Evolutionary conservation across 1,140 invertebrate genomes (phyloP).

Genomic region (Drosophila simulans): DNA sequence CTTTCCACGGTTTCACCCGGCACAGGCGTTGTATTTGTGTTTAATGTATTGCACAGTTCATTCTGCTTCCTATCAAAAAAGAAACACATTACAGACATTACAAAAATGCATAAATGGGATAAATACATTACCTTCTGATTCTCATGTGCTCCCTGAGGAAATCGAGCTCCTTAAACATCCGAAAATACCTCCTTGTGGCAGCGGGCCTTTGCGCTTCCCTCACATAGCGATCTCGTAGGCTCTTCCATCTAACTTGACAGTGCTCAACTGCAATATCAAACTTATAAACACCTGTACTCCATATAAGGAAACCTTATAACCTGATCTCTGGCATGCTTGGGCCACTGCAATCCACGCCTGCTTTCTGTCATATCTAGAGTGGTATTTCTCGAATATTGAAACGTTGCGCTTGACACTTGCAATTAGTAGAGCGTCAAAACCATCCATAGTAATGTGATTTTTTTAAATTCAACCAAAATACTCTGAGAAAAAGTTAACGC

Average conservation of each 20-base stretch:
- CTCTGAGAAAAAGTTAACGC: neutral
- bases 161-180: neutral
- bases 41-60: too few species aligned
- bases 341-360: constrained; percentile 22
- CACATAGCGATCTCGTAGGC: constrained; percentile 36
- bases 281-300: neutral
- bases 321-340: constrained; percentile 6
- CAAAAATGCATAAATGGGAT: too few species aligned
- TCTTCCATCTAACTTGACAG: constrained; percentile 29
- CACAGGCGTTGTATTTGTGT: neutral
- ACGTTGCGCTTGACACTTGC: constrained; percentile 22
- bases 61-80: too few species aligned
- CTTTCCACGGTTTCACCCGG: neutral
- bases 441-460: neutral
- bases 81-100: too few species aligned
- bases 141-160: constrained; percentile 36
- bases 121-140: neutral
- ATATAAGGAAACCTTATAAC: neutral
- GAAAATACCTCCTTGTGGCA: neutral
- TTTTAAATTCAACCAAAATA: constrained; percentile 5
- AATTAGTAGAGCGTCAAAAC: constrained; percentile 15
- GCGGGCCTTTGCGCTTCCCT: constrained; percentile 23
- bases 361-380: neutral
- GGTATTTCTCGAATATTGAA: constrained; percentile 28
- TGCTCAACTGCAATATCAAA: constrained; percentile 4